phyloP scores from a whole-genome alignment of 2,888 invertebrate genomes.

The Nemotelus pantherinus region DNA sequence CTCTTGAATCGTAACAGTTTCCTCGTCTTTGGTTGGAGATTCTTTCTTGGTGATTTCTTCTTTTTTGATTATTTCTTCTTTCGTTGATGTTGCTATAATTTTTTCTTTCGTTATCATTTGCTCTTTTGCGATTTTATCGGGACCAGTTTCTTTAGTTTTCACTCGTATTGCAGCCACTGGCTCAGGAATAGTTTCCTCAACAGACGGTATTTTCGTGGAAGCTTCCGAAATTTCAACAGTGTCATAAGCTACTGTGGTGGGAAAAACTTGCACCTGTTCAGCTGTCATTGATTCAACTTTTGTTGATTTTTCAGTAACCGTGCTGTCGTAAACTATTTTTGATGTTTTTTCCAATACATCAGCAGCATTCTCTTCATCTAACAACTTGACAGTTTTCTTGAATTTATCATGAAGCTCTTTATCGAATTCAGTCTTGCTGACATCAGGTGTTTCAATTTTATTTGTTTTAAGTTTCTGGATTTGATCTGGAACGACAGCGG shows the following conservation, averaged over 20 bases:
- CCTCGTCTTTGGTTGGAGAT: constrained; percentile 46
- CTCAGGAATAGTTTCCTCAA: neutral
- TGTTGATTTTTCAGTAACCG: constrained; percentile 47
- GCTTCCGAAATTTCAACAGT: neutral
- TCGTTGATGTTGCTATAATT: neutral
- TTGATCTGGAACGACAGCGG: constrained; percentile 61
- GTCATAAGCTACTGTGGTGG: neutral
- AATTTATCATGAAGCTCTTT: constrained; percentile 63
- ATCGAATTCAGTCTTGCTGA: constrained; percentile 63
- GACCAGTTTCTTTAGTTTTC: constrained; percentile 38
- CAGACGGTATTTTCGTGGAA: neutral
- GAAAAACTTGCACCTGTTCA: neutral
- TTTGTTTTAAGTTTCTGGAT: constrained; percentile 64
- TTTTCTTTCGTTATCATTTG: constrained; percentile 46
- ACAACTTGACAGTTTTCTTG: constrained; percentile 59
- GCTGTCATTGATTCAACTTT: constrained; percentile 25
- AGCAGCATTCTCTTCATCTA: constrained; percentile 55
- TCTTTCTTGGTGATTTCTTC: constrained; percentile 5
- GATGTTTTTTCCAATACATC: constrained; percentile 52
- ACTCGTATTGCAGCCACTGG: neutral
- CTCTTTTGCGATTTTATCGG: constrained; percentile 52
- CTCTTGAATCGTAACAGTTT: constrained; percentile 43
- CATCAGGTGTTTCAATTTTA: constrained; percentile 61
- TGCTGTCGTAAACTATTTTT: constrained; percentile 56
- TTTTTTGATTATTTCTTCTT: constrained; percentile 50